These are phyloP conservation scores for Serinus canaria DNA, from an alignment of 2,113 vertebrate species.

Conservation along the genomic window DNA sequence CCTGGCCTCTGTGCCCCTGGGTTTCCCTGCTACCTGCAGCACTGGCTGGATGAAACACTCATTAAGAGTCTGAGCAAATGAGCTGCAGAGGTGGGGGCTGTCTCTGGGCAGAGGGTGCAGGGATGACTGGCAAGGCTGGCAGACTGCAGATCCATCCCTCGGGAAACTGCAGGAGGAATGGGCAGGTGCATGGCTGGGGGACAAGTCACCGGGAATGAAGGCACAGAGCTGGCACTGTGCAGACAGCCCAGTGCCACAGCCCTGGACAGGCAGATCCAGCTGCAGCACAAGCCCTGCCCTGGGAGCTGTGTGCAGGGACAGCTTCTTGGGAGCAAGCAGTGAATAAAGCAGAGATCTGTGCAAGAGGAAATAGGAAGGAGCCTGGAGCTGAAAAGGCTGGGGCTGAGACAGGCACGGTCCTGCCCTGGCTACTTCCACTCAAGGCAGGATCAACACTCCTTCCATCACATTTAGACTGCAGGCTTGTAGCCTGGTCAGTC, in stretches of 20 bases:
- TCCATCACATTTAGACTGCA: rapidly evolving
- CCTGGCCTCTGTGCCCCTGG: background rate
- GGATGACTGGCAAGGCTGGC: background rate
- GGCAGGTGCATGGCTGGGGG: background rate
- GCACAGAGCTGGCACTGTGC: background rate
- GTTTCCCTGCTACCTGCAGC: background rate
- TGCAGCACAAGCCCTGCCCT: background rate
- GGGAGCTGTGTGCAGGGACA: background rate
- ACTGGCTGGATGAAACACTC: background rate
- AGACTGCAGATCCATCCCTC: background rate
- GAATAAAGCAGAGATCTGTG: background rate
- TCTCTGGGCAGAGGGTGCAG: background rate
- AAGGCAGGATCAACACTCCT: background rate
- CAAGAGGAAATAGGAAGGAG: background rate
- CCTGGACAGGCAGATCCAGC: background rate
- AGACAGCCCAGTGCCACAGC: background rate
- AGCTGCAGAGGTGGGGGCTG: background rate
- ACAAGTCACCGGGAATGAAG: background rate
- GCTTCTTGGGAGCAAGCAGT: background rate
- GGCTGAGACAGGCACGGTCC: background rate
- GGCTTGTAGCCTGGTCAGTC: background rate
- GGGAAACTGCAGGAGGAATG: background rate
- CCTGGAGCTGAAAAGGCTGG: background rate
- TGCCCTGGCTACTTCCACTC: background rate
- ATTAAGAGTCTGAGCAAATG: background rate